These are phyloP conservation scores for Azorinus chamasolen DNA, from an alignment of 2,888 invertebrate genomes.

Conservation along the genomic window DNA sequence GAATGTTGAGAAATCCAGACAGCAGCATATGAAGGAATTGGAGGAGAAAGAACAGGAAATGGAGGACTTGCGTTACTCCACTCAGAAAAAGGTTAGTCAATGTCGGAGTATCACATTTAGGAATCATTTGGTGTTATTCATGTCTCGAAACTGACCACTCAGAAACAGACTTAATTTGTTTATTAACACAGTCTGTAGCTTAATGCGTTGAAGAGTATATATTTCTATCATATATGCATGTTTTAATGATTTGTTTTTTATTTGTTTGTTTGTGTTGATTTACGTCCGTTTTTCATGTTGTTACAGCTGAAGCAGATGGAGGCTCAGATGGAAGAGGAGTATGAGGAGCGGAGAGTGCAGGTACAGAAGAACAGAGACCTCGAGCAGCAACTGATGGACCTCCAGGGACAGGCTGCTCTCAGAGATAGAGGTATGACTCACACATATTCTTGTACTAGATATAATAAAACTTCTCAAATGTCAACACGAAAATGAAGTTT, in stretches of 20 bases:
- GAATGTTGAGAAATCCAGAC: conserved; percentile 96
- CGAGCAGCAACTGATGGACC: conserved; percentile 93
- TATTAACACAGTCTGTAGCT: too few species aligned
- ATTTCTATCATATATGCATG: too few species aligned
- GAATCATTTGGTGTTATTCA: too few species aligned
- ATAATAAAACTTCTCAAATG: too few species aligned
- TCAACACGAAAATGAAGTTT: too few species aligned
- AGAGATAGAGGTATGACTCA: conserved; percentile 79
- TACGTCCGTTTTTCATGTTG: too few species aligned
- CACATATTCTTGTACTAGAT: too few species aligned
- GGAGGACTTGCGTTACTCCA: conserved; percentile 95
- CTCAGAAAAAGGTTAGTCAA: conserved; percentile 91
- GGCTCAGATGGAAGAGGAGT: conserved; percentile 96
- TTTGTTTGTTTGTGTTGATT: too few species aligned
- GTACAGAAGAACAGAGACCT: conserved; percentile 96
- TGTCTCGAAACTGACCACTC: too few species aligned
- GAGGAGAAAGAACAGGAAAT: conserved; percentile 97
- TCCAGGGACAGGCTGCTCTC: conserved; percentile 89
- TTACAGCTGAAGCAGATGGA: conserved; percentile 90
- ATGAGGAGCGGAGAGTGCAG: conserved; percentile 95
- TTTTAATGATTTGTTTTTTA: too few species aligned
- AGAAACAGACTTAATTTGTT: too few species aligned
- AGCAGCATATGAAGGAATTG: conserved; percentile 95
- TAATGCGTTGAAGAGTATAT: too few species aligned
- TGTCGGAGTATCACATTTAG: not conserved